phyloP scores from a whole-genome alignment of 2,113 vertebrate genomes.

The Tympanuchus pallidicinctus region DNA sequence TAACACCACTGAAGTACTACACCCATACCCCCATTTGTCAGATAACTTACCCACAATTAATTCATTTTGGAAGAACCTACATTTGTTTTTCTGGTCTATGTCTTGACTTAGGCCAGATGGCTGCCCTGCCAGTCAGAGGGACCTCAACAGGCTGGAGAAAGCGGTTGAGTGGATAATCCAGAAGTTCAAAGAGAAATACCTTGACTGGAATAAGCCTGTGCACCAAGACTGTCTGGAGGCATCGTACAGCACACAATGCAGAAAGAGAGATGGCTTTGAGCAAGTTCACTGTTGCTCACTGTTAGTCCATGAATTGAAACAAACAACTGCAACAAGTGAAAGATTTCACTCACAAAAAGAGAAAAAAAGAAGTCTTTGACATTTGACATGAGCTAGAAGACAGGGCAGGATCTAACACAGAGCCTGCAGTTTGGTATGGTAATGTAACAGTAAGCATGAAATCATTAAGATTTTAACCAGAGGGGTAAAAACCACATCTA shows the following conservation, averaged over 20 bases:
- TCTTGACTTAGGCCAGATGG: not conserved
- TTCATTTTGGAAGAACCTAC: not conserved
- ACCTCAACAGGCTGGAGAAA: not conserved
- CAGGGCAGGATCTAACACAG: not conserved
- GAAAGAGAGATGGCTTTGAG: not conserved
- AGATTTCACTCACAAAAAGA: not conserved
- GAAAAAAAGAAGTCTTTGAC: not conserved
- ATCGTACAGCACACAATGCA: not conserved
- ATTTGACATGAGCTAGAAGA: not conserved
- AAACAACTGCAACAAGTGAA: not conserved
- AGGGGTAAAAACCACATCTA: not conserved
- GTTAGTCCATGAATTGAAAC: not conserved
- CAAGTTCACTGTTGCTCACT: not conserved
- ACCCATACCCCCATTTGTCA: not conserved
- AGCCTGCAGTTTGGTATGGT: not conserved
- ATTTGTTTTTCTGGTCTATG: not conserved
- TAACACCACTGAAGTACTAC: not conserved
- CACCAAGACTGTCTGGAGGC: not conserved
- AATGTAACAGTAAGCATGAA: not conserved
- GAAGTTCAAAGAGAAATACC: not conserved
- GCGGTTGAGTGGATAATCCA: not conserved
- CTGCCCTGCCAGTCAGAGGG: not conserved
- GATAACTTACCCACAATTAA: fast-evolving
- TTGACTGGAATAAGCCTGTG: not conserved
- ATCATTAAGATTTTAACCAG: not conserved